Evolutionary conservation across 2,888 invertebrate genomes (phyloP), one percentile per base, ranked within the genome.

Genomic region (Caenorhabditis afra): DNA sequence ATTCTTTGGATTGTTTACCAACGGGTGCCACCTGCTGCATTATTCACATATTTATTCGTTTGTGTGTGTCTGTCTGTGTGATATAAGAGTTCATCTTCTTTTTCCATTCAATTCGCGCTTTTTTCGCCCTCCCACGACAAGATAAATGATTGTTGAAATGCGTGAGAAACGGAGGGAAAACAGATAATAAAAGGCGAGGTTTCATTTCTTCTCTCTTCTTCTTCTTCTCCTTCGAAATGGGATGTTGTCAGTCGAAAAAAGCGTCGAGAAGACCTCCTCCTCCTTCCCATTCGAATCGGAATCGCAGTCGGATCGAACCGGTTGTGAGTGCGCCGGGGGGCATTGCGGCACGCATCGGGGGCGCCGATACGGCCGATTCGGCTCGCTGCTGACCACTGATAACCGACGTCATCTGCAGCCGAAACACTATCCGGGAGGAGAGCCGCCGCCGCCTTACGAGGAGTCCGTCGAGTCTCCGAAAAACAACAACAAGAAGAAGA

Each of bases 21-120:
- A 71, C 71, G 71, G 71, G 71, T 71, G 57, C 64, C 71, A n/a
- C n/a, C 29, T 7, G 64, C 57, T 73, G 73, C 73, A 73, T 71
- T 29, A 29, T n/a, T n/a, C n/a, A n/a, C n/a, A n/a, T 71, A 55
- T 62, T 73, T 73, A 73, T 73, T 73, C 59, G 39, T 59, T 41
- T 67, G 29, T 29, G 39, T 59, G 50, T 67, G 29, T 29, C 29
- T 29, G 41, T 59, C 41, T 67, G 29, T 29, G 4, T 29, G 29
- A 29, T 5, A 29, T 29, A 29, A 29, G 29, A 29, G 29, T 5
- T 5, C 7, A 7, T 29, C 7, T 29, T 50, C 22, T 37, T 29
- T 29, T 29, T 50, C 22, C 45, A 53, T 45, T 55, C 50, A 29
- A 14, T 61, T 50, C 41, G 44, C 20, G 37, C 29, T 16, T 41